phyloP scores from a whole-genome alignment of 2,888 invertebrate genomes.

The Plagiodera versicolora region DNA sequence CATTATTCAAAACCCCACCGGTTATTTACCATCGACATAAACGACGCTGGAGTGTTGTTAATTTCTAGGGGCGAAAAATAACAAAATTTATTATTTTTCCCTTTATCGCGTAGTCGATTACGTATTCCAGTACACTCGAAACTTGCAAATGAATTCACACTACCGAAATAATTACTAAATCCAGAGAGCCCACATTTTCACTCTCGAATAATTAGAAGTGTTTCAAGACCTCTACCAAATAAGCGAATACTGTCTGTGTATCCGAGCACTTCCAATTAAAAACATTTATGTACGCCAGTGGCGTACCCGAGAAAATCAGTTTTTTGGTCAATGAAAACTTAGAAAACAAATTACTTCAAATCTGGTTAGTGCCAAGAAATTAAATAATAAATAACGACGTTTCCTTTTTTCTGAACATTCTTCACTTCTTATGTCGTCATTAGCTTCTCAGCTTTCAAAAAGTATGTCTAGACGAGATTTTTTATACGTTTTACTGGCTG shows the following conservation, averaged over 20 bases:
- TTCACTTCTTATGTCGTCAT: too few relatives aligned
- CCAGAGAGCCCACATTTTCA: constrained; percentile 20
- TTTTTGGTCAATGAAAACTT: background rate
- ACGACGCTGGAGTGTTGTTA: constrained; percentile 5
- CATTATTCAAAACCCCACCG: background rate
- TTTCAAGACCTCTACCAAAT: constrained; percentile 35
- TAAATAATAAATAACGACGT: too few relatives aligned
- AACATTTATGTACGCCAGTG: constrained; percentile 40
- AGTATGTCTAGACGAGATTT: too few relatives aligned
- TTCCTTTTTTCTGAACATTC: too few relatives aligned
- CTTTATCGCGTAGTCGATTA: constrained; percentile 17
- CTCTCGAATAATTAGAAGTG: constrained; percentile 32
- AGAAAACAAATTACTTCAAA: too few relatives aligned
- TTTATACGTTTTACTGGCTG: too few relatives aligned
- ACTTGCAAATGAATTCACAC: constrained; percentile 30
- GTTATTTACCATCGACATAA: background rate
- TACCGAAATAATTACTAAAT: constrained; percentile 14
- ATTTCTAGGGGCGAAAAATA: background rate
- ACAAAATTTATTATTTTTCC: constrained; percentile 15
- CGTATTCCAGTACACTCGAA: constrained; percentile 24
- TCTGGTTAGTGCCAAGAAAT: too few relatives aligned
- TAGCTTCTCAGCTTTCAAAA: too few relatives aligned
- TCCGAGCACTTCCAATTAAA: constrained; percentile 47
- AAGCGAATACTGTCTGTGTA: constrained; percentile 41
- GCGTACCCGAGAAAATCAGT: constrained; percentile 26